A percentile compares a stretch with the other conserved stretches of the same genome.
Conservation (phyloP, 2,797 vertebrate species). For the Sebastes itinus region DNA sequence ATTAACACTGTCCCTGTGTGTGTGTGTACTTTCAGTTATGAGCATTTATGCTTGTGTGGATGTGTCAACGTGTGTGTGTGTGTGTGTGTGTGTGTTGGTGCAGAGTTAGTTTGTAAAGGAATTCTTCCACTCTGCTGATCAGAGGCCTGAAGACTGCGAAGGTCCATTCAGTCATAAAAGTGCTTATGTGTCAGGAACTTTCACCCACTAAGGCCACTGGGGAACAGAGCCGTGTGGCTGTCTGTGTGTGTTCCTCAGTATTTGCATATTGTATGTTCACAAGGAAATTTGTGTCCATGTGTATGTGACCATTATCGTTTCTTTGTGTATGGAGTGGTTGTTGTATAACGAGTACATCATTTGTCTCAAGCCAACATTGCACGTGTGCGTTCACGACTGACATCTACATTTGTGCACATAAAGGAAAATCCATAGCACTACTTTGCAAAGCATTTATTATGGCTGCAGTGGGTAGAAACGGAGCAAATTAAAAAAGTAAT, state of each 20-base stretch:
- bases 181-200: conserved; percentile 55
- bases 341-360: background rate
- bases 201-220: conserved; percentile 36
- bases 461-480: no score
- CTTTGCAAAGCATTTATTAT: background rate
- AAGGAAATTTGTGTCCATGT: background rate
- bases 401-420: background rate
- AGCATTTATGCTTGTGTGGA: conserved; percentile 1
- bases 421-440: background rate
- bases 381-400: background rate
- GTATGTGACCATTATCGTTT: background rate
- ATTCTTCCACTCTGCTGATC: conserved; percentile 64
- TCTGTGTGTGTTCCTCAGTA: background rate
- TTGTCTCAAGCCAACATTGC: background rate
- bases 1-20: background rate
- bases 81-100: background rate
- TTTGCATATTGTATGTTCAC: background rate
- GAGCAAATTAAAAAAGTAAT: no score
- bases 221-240: background rate
- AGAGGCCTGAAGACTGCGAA: conserved; percentile 35
- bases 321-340: background rate
- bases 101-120: conserved; percentile 42
- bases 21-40: background rate
- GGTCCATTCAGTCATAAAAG: conserved; percentile 56
- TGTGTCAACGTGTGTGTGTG: background rate